Conservation (phyloP, 2,797 vertebrate genomes). For the Micromesistius poutassou region DNA sequence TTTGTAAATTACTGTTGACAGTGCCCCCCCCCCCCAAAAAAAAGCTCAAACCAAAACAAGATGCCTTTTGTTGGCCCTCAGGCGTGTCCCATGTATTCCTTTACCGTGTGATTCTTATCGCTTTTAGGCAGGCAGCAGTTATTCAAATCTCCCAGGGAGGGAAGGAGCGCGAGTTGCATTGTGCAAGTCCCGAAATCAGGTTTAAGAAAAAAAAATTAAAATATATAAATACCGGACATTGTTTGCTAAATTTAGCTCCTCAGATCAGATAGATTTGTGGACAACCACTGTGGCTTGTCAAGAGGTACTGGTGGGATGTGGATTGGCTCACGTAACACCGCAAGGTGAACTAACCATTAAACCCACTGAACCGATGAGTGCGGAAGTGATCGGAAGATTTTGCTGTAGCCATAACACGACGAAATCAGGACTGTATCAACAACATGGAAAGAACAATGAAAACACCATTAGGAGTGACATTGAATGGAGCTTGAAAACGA, state of each 20-base stretch:
- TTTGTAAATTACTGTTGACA: not conserved
- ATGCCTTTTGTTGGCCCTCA: slow-evolving; percentile 1
- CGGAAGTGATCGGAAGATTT: not conserved
- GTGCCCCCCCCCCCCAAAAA: not conserved
- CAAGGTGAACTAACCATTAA: not conserved
- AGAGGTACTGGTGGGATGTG: not conserved
- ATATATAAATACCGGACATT: not conserved
- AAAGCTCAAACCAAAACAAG: not conserved
- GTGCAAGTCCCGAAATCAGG: not conserved
- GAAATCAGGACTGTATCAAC: not conserved
- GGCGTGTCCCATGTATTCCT: slow-evolving; percentile 11
- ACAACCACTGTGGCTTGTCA: not conserved
- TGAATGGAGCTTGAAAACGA: not conserved
- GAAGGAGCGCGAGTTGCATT: not conserved
- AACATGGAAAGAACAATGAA: no score
- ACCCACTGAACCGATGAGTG: not conserved
- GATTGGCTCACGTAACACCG: not conserved
- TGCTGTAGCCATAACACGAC: not conserved
- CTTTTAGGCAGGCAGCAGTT: slow-evolving; percentile 4
- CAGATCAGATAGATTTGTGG: not conserved
- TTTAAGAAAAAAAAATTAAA: not conserved
- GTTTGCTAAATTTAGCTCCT: not conserved
- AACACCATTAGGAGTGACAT: not conserved
- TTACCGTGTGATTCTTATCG: slow-evolving; percentile 29
- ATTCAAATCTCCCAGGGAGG: slow-evolving; percentile 9